These are phyloP conservation scores for Tangara arthus DNA, from an alignment of 2,797 vertebrate genomes.

Conservation along the genomic window DNA sequence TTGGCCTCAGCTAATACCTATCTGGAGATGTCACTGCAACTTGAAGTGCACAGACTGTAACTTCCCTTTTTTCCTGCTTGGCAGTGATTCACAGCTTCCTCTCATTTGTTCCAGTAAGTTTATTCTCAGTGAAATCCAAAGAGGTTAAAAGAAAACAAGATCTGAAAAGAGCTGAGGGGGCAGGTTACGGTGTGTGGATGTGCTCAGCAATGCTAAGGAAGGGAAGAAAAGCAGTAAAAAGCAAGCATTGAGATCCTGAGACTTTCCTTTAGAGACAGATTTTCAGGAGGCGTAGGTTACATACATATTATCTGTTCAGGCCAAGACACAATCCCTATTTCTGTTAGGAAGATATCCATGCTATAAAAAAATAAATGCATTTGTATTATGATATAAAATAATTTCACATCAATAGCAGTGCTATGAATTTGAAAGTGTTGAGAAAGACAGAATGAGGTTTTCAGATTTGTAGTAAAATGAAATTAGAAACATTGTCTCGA, in stretches of 20 bases:
- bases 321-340: neutral
- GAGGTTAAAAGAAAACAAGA: neutral
- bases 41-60: neutral
- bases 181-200: neutral
- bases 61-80: neutral
- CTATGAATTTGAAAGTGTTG: neutral
- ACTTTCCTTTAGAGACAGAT: fast-evolving
- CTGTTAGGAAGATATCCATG: neutral
- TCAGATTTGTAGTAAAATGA: neutral
- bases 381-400: neutral
- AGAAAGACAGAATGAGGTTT: neutral
- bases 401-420: neutral
- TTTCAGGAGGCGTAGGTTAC: neutral
- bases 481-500: neutral
- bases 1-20: neutral
- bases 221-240: neutral
- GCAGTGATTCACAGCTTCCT: neutral
- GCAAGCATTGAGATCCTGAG: neutral
- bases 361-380: neutral
- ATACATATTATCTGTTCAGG: neutral
- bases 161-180: neutral
- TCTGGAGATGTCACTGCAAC: neutral
- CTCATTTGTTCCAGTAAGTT: neutral
- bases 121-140: neutral
- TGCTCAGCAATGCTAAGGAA: neutral